Evolutionary conservation across 2,113 vertebrate species (phyloP), one percentile per base, ranked within the genome.

Genomic region (Tretioscincus oriximinensis): DNA sequence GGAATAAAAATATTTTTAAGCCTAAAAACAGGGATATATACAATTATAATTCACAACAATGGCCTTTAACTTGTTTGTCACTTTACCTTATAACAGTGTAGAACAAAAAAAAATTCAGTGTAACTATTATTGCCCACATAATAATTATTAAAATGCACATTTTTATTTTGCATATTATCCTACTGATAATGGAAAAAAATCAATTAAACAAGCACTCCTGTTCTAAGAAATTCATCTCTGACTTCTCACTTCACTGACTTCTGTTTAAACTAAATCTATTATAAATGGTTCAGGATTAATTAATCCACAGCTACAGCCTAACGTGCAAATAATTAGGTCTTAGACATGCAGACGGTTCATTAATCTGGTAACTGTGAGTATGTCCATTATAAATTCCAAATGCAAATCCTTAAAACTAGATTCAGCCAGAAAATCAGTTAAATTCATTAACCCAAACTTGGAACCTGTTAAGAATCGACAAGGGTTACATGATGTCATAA

Each of bases 301-400:
- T 75, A 68, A 75, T 45, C 49, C 49, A 60, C 9, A 47, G 69
- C 26, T 76, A 7, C 28, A 61, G 45, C 73, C 64, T 75, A 81
- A 81, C 73, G 75, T 75, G 64, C n/a, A 14, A 47, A 35, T 81
- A 75, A 81, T 81, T 76, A 81, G 72, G 51, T 69, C 20, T 75
- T 75, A 81, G 72, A 28, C 31, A 81, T 60, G 67, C 80, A 81
- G 61, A 35, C 64, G 75, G 11, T 81, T 81, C 54, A 75, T 81
- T 65, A 76, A 22, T 81, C 10, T 28, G 64, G 54, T 75, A 68
- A 75, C 75, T 12, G 22, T 45, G 49, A 75, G 26, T 47, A 24
- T 74, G 67, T 47, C 64, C 28, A 69, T 20, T 68, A 51, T 73
- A 74, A 75, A 65, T 67, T 81, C 26, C 31, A 68, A 60, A 41